Base-by-base conservation (phyloP, 2,888 invertebrate genomes). In the Drosophila leonis region DNA sequence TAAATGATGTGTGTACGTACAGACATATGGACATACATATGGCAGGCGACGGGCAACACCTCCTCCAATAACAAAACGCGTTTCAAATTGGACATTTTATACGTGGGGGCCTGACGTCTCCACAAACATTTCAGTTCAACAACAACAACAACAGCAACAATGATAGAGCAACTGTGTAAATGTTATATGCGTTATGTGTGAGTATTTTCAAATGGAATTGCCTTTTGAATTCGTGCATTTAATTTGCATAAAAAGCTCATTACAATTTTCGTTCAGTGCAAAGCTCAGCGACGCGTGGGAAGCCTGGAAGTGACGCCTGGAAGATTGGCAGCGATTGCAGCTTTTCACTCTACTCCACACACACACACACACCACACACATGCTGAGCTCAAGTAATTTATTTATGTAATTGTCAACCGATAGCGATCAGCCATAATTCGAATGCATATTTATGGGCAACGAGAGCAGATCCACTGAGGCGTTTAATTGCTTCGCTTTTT, bases 161-260 rank as follows among this genome's bases (percentile, higher is more conserved):
- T 33, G 66, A 56, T 27, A 73, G 51, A 44, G 57, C 60, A 73
- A 75, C 62, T 62, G 67, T 72, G 64, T 75, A 72, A 75, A 75
- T 67, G 59, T 57, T 65, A 55, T 68, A 48, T 74, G 65, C 41
- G 59, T 62, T 69, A 51, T 76, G 65, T 68, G 65, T 65, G 48
- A 72, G 64, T 78, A 65, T 71, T 73, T 73, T 65, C 27, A 67
- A 75, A 66, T 77, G 65, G 62, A 70, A 70, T 79, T 79, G 69
- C 72, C 70, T 65, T 78, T 80, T 65, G 68, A 75, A 69, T 81
- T 75, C 63, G 68, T 81, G 75, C 72, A 78, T 70, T 74, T 69
- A 51, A 81, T 82, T 82, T 65, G 67, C 78, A 82, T 82, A 78
- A 65, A 74, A 78, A 73, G 69, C 75, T 67, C 75, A 82, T 82